Evolutionary conservation across 2,888 invertebrate species (phyloP), one percentile per base, ranked within the genome.

Genomic region (Pollenia labialis): DNA sequence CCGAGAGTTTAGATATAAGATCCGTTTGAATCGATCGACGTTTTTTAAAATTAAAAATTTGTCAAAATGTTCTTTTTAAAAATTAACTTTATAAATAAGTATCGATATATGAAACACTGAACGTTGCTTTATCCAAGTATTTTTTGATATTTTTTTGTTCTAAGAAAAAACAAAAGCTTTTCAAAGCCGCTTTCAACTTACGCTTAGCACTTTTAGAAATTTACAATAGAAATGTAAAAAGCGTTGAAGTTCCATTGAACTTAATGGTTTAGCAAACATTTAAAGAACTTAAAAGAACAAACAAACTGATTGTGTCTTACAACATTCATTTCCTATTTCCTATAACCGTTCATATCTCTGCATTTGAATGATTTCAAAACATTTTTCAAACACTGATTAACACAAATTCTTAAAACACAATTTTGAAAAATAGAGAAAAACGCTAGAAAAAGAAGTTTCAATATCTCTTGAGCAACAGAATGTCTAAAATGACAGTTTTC

Each of bases 291-390:
- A 18, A 54, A 76, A 64, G 23, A 32, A 32, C 32, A 32, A 52
- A 60, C 50, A 71, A 52, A 64, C 16, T 52, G 32, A 81, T 23
- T 56, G 48, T 56, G 18, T 40, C 50, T 60, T 42, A 16, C 62
- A 46, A 58, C 18, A 79, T 72, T 74, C 66, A 74, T 66, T 81
- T 74, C 74, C 74, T 50, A 58, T 58, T 81, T 74, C 58, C 74
- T 54, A 42, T 46, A 40, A 18, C 58, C 4, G 50, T 72, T 32
- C 46, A 72, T 68, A 66, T 72, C 71, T 66, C 11, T 54, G 1
- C n/a, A 40, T 44, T 6, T 4, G 12, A n/a, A 50, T 32, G 12
- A 74, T 62, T 50, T 44, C 12, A 60, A 75, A 62, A 14, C 12
- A 48, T 68, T 66, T 48, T 68, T 14, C 42, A 79, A 69, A 79